Evolutionary conservation across 2,888 invertebrate species (phyloP), one percentile per base, ranked within the genome.

Genomic region (Calliscelio sp.): DNA sequence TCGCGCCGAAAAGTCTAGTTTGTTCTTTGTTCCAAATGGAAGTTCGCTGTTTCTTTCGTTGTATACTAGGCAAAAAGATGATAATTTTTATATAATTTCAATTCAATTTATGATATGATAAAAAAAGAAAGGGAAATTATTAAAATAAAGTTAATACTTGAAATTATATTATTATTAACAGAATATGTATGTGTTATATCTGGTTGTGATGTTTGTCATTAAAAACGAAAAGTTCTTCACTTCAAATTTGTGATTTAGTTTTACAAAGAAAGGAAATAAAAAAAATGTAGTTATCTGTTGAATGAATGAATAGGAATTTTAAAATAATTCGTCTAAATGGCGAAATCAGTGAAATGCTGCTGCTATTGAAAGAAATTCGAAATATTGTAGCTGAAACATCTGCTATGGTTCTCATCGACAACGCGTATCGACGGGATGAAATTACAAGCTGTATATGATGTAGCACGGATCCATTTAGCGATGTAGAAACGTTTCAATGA

Each of bases 1-100:
- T 32, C 91, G 88, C 46, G 88, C 81, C 0, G 86, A 81, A 44
- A 91, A 90, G 24, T 92, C 92, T 16, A 90, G 75, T 75, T 92
- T 92, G 32, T 77, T 88, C 65, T 90, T 92, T 57, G 89, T 88
- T 3, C 90, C 90, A 7, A 88, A 85, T 0, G 87, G 57, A 7
- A 89, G 57, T 25, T 91, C 91, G 8, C 84, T 86, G 61, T 73
- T 87, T 0, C 38, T 44, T 8, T 84, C 84, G 44, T 74, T 78
- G 73, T 83, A 78, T 22, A 28, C 78, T 74, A 35, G 11, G 44
- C 14, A 53, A 32, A 5, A 32, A 55, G 10, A 32, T 10, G 10
- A 32, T 7, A 10, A 32, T 7, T 32, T 32, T 32, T 32, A 32
- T 32, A n/a, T n/a, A n/a, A n/a, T n/a, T n/a, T n/a, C n/a, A n/a